Evolutionary conservation across 1,140 invertebrate species (phyloP), one percentile per base, ranked within the genome.

Genomic region (Ceratosolen fusciceps): DNA sequence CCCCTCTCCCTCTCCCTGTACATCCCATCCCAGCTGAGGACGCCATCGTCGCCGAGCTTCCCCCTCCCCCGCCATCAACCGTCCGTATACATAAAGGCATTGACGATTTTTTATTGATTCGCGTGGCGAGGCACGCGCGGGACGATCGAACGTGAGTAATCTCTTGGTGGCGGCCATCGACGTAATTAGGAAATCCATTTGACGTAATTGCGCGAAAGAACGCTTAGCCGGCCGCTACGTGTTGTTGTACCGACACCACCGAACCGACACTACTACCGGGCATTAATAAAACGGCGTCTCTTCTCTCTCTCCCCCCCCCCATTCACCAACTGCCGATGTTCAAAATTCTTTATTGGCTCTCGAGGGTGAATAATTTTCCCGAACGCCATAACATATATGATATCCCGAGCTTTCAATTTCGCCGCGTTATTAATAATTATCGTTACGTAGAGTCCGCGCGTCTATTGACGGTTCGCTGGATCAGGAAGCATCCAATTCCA

Each of bases 121-220:
- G 39, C 62, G 62, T 68, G 78, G 60, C 34, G 43, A 29, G 24
- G 60, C 31, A 14, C 34, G 71, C 81, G 80, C 80, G 82, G 24
- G 84, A 86, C 83, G 83, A 86, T 88, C 86, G 87, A 89, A 89
- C 88, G 85, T 86, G 88, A 85, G 87, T 85, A 88, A 89, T 89
- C 82, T 88, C 84, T 83, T 68, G 71, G 82, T 81, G 83, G 83
- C 81, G 81, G 31, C 21, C 10, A n/a, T 8, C 19, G 83, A 81
- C 75, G 88, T 87, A 90, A 90, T 90, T 90, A 90, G 87, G 85
- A 89, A 89, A 88, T 89, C 88, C 89, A 90, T 90, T 90, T 86
- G 88, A 85, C 80, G 87, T 89, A 89, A 90, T 90, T 89, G 87
- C 88, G 87, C 87, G 86, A 88, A 88, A 80, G 83, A 84, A 83